Evolutionary conservation across 92 coral and sea anemone species (phyloP), one percentile per base, ranked within the genome.

Genomic region (Porites cylindrica): DNA sequence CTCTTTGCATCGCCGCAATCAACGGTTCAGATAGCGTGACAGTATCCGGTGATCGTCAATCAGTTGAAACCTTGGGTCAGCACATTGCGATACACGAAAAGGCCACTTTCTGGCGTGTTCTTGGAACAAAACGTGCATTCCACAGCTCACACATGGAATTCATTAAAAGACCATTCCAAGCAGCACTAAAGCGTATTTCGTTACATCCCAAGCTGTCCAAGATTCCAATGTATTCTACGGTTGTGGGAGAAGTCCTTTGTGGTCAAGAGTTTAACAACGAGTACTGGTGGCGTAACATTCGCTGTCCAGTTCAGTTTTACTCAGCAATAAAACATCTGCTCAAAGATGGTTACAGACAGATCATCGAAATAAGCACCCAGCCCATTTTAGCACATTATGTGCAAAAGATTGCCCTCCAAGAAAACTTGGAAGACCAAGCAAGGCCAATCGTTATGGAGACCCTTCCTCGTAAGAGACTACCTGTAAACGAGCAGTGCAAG

Each of bases 221-320:
- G 75, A 89, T 96, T 21, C 96, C 99, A 13, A 91, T 96, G 92
- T 96, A 96, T 66, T 96, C 98, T n/a, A 94, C 98, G 21, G 98
- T 94, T 4, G 53, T 80, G n/a, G 98, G 98, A 26, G 93, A 93
- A n/a, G 86, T 82, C 26, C 65, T 92, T 58, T 56, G 87, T 18
- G 91, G 91, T 51, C 85, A 82, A 24, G 84, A 80, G 77, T 78
- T 96, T 60, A 38, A 88, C 52, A 52, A 75, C 12, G 81, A 75
- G 23, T 92, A 96, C 86, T 96, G 98, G 98, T 96, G 98, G 98
- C 70, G 74, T 8, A 96, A 96, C 79, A 91, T 96, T 76, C 94
- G 99, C 10, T 76, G 88, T 14, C 82, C 88, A 20, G 99, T 94
- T 13, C 82, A 74, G 14, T 96, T 96, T 83, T 72, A 90, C 61